Evolutionary conservation across 2,113 vertebrate genomes (phyloP).

Genomic region (Pardalotus punctatus): DNA sequence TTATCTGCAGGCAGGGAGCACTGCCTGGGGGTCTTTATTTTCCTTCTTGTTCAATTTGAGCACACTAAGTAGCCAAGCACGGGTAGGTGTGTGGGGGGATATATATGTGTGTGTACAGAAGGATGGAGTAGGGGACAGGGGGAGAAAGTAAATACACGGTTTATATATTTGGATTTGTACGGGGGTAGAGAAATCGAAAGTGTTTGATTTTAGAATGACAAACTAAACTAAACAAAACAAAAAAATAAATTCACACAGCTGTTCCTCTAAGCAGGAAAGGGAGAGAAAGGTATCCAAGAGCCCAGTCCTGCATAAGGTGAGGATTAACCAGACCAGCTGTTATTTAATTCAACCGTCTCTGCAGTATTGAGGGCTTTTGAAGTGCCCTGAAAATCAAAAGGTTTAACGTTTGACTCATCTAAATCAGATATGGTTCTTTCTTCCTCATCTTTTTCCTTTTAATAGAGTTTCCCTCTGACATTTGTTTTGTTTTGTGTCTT

Average conservation of each 20-base stretch:
- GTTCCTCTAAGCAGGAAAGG: neutral
- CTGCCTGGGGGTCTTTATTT: neutral
- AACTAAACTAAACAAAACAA: neutral
- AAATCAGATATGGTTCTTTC: neutral
- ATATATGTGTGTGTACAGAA: neutral
- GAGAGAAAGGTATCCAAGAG: neutral
- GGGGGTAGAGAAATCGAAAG: neutral
- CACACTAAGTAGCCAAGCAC: neutral
- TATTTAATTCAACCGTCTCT: neutral
- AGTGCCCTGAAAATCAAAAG: neutral
- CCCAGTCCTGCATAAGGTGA: neutral
- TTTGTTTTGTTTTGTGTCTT: neutral
- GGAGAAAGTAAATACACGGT: neutral
- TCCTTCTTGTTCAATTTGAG: neutral
- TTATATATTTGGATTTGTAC: neutral
- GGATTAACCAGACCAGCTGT: neutral
- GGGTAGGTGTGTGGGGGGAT: neutral
- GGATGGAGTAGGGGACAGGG: neutral
- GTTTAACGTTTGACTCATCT: neutral
- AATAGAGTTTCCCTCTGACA: neutral
- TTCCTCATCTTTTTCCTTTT: neutral
- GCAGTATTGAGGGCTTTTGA: neutral
- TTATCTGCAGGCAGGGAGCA: neutral
- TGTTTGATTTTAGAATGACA: neutral
- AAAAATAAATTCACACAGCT: neutral